phyloP scores from a whole-genome alignment of 2,888 invertebrate genomes.

The Noctua pronuba region DNA sequence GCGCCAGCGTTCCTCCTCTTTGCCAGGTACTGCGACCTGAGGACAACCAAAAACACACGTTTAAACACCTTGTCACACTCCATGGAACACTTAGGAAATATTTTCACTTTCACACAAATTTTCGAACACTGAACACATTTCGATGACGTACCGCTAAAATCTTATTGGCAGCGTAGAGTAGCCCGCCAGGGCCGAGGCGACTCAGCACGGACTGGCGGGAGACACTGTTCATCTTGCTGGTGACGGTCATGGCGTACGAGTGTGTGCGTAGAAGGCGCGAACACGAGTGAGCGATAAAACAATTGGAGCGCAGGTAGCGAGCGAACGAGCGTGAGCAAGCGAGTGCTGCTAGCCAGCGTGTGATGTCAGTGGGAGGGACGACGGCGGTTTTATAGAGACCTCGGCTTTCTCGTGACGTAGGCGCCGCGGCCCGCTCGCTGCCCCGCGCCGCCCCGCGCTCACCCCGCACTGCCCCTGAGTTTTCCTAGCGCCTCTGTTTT shows the following conservation, averaged over 20 bases:
- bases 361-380: constrained; percentile 86
- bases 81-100: constrained; percentile 70
- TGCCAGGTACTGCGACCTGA: constrained; percentile 88
- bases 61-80: constrained; percentile 80
- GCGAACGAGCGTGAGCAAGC: constrained; percentile 77
- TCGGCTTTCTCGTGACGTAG: constrained; percentile 87
- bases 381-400: constrained; percentile 86
- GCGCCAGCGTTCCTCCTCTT: constrained; percentile 88
- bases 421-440: constrained; percentile 73
- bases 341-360: constrained; percentile 83
- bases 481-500: constrained; percentile 83
- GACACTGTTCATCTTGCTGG: constrained; percentile 90
- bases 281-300: constrained; percentile 80
- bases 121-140: constrained; percentile 73
- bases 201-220: constrained; percentile 88
- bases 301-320: constrained; percentile 78
- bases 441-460: constrained; percentile 73
- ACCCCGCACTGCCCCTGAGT: constrained; percentile 69
- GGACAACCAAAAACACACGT: constrained; percentile 85
- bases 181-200: constrained; percentile 88
- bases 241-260: constrained; percentile 87
- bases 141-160: constrained; percentile 88
- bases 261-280: constrained; percentile 76
- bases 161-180: constrained; percentile 88
- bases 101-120: constrained; percentile 71